These are phyloP conservation scores for Pyrochroa serraticornis DNA, from an alignment of 2,888 invertebrate species.

Conservation along the genomic window DNA sequence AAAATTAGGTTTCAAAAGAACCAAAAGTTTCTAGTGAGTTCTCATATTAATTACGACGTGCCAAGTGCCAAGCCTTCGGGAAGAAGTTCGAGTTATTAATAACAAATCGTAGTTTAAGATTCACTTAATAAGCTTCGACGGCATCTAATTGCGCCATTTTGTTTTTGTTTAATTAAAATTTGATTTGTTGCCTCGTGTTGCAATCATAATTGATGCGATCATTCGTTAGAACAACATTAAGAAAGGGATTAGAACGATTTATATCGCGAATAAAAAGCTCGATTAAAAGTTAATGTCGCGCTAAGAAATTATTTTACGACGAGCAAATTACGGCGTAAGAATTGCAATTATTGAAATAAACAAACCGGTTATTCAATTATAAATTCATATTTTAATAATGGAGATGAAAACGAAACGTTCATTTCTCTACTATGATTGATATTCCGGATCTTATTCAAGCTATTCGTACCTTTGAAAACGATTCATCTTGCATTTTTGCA, in stretches of 20 bases:
- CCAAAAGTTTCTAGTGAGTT: too few species aligned
- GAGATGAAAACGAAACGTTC: not conserved
- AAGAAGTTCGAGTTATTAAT: too few species aligned
- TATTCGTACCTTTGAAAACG: too few species aligned
- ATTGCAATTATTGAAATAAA: conserved; percentile 33
- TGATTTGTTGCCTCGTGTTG: not conserved
- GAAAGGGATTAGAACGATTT: conserved; percentile 31
- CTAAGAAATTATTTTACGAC: conserved; percentile 34
- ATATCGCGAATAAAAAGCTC: conserved; percentile 31
- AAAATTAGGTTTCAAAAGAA: too few species aligned
- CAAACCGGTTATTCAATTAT: conserved; percentile 29
- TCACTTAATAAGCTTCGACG: too few species aligned
- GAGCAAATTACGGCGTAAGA: conserved; percentile 31
- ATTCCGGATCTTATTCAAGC: too few species aligned
- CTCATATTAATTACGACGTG: too few species aligned
- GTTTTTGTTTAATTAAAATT: not conserved
- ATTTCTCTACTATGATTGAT: conserved; percentile 25
- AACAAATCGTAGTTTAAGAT: too few species aligned
- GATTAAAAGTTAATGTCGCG: conserved; percentile 32
- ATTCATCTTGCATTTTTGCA: too few species aligned
- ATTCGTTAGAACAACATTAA: conserved; percentile 25
- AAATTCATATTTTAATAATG: conserved; percentile 10
- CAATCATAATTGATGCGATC: not conserved
- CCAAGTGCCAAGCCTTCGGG: too few species aligned
- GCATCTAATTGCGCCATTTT: not conserved